Evolutionary conservation across 2,888 invertebrate genomes (phyloP), one percentile per base, ranked within the genome.

Genomic region (Cerceris rybyensis): DNA sequence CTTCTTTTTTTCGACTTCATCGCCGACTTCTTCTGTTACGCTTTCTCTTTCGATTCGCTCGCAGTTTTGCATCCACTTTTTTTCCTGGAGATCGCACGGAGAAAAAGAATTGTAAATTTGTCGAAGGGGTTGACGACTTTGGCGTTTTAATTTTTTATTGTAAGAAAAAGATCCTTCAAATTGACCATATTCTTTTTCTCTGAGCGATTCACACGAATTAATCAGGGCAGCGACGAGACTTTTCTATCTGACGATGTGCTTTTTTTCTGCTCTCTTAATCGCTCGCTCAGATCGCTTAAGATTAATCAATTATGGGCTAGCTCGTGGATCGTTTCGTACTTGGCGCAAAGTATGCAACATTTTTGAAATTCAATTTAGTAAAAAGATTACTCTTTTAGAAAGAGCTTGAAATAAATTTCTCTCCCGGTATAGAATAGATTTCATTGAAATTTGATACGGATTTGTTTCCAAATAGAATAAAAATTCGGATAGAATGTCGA

Each of bases 301-400:
- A 50, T 28, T 63, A 58, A 78, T 75, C 65, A 69, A 71, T 64
- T 17, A 42, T 16, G 41, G 14, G 46, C 28, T 60, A 46, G 60
- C 46, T 46, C 60, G 42, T 14, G 16, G 16, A 60, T n/a, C 42
- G n/a, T 7, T 60, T 60, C 28, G 41, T 41, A 13, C 41, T 6
- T 1, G 7, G 59, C 7, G 16, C 57, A 7, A 39, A 57, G 28
- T 39, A 17, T 1, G 57, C 50, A 6, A 46, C 46, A 6, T 46
- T 8, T 46, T 46, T 6, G 46, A 46, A 11, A 11, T 46, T 11
- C 46, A 46, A 46, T 11, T 46, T 11, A 1, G 46, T 5, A 46
- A 5, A 5, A 11, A 46, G 11, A 46, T 11, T 46, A 6, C 11
- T 11, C 46, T 28, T 28, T 28, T 28, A 4, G 4, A 11, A 46